Evolutionary conservation across 2,888 invertebrate genomes (phyloP), one percentile per base, ranked within the genome.

Genomic region (Metallyticus violacea): DNA sequence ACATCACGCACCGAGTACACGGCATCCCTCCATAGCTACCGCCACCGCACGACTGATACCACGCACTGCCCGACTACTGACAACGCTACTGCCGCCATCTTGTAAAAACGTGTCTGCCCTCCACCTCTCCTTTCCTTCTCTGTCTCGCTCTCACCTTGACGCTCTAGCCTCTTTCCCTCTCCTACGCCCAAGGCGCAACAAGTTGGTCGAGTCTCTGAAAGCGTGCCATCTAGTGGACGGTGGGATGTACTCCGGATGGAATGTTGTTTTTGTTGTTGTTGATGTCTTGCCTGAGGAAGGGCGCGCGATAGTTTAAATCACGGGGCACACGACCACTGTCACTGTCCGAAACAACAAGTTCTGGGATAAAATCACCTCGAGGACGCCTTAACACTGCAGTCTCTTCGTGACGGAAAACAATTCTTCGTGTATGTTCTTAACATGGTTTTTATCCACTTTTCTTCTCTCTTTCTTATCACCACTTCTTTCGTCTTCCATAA

Each of bases 21-120:
- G 26, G n/a, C 30, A 81, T 25, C 77, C 83, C 77, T 77, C 28
- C 83, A 77, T 83, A 9, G 28, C 83, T 28, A 83, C 83, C 28
- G 83, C 77, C 83, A 28, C 27, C 77, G 7, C 76, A 83, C 77
- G n/a, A 83, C 83, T 83, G 76, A 62, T 77, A 28, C 7, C 25
- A 27, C 62, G 40, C 22, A 15, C 40, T 22, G 40, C 40, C 22
- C 77, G n/a, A 6, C 15, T 1, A 77, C 7, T 22, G 76, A 28
- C 77, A 26, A 62, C 7, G 30, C 22, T 22, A 22, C n/a, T 25
- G 77, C 76, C 83, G 83, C 83, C 83, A 83, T 83, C 83, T 83
- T 83, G 83, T 83, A 83, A 83, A 77, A 83, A 83, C 83, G 27
- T 27, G 79, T 79, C 29, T 28, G 22, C 77, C 77, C 77, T 76